A percentile compares a stretch with the other conserved stretches of the same genome.
Evolutionary conservation across 2,888 invertebrate species (phyloP).

Genomic region (Trichopoda pennipes): DNA sequence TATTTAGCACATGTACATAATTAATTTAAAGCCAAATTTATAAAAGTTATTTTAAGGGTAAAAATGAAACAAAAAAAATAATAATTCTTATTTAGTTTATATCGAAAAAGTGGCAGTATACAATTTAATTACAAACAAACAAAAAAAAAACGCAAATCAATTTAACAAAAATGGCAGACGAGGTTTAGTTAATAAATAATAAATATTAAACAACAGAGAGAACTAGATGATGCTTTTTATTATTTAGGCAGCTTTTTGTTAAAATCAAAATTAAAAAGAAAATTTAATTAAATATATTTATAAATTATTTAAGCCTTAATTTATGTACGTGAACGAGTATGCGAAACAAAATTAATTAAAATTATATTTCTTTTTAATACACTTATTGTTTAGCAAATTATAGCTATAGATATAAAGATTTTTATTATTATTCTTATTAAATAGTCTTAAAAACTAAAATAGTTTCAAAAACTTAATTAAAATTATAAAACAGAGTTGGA

Average conservation of each 20-base stretch:
- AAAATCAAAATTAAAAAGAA: slow-evolving; percentile 19
- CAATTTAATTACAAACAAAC: neutral
- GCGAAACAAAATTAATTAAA: neutral
- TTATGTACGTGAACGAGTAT: neutral
- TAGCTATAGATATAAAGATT: slow-evolving; percentile 7
- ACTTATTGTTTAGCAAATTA: slow-evolving; percentile 2
- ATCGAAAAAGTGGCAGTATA: slow-evolving; percentile 40
- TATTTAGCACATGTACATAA: slow-evolving; percentile 28
- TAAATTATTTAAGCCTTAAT: slow-evolving; percentile 14
- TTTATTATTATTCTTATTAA: slow-evolving; percentile 21
- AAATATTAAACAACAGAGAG: slow-evolving; percentile 22
- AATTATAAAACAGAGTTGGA: slow-evolving; percentile 26
- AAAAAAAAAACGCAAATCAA: neutral
- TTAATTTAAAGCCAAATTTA: neutral
- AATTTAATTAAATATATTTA: slow-evolving; percentile 23
- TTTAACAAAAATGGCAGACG: slow-evolving; percentile 31
- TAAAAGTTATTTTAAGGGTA: neutral
- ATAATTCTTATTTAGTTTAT: neutral
- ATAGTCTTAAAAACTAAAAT: slow-evolving; percentile 30
- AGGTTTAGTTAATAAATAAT: slow-evolving; percentile 4
- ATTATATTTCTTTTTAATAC: neutral
- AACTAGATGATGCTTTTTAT: neutral
- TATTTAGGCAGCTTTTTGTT: slow-evolving; percentile 54
- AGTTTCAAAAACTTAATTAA: slow-evolving; percentile 43
- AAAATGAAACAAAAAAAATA: neutral